Conservation (phyloP, 2,113 vertebrate species). For the Pipra filicauda region DNA sequence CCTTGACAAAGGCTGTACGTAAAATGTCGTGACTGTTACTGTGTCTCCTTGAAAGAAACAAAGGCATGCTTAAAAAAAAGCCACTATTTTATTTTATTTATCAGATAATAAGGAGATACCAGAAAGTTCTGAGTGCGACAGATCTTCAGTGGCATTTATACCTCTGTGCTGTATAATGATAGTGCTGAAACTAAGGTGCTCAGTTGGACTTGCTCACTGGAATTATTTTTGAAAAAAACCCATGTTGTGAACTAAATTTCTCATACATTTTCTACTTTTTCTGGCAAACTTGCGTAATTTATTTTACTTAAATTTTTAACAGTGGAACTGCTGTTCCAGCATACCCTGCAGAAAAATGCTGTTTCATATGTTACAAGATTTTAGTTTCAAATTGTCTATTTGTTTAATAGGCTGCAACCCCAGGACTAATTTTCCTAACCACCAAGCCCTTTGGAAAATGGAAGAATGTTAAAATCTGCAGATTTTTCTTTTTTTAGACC, state of each 20-base stretch:
- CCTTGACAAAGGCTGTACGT: not conserved
- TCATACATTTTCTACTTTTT: not conserved
- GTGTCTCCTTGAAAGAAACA: not conserved
- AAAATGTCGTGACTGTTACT: not conserved
- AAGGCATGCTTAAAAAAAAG: not conserved
- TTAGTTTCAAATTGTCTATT: not conserved
- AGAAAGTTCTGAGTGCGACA: not conserved
- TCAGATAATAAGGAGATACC: not conserved
- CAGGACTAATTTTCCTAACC: not conserved
- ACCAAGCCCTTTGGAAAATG: not conserved
- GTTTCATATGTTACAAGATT: not conserved
- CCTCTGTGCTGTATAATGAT: not conserved
- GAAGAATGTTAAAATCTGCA: not conserved
- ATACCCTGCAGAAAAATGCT: not conserved
- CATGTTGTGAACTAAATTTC: not conserved
- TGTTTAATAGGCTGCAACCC: not conserved
- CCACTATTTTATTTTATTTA: not conserved
- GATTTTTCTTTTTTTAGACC: not conserved
- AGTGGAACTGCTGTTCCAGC: not conserved
- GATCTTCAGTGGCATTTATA: not conserved
- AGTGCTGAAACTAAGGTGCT: not conserved
- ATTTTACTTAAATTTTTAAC: not conserved
- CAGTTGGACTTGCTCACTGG: not conserved
- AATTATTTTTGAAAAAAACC: not conserved
- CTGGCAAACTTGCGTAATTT: not conserved